A percentile compares a stretch with the other conserved stretches of the same genome.
Evolutionary conservation across 2,113 vertebrate species (phyloP).

Genomic region (Haemorhous mexicanus): DNA sequence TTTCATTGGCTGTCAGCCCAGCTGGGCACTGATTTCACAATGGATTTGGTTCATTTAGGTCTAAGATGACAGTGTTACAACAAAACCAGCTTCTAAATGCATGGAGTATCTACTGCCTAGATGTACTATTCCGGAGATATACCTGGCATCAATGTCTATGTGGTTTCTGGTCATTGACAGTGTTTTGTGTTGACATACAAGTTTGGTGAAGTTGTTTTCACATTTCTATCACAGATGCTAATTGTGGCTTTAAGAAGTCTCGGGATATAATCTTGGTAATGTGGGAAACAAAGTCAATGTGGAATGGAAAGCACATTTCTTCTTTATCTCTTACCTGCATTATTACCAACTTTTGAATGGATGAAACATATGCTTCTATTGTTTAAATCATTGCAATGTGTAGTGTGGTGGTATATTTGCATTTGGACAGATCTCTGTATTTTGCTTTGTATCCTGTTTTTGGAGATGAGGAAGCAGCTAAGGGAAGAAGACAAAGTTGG

Average conservation of each 20-base stretch:
- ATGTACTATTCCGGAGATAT: background rate
- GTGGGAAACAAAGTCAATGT: background rate
- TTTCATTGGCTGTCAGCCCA: background rate
- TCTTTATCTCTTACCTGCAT: background rate
- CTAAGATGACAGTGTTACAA: background rate
- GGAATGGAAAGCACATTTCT: background rate
- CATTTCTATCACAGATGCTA: background rate
- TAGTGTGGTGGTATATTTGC: background rate
- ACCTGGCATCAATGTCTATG: background rate
- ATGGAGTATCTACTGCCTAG: background rate
- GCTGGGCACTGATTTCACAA: background rate
- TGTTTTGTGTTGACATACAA: background rate
- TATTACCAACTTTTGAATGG: background rate
- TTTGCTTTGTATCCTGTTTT: background rate
- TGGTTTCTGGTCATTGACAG: background rate
- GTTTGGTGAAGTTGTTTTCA: background rate
- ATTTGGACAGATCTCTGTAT: background rate
- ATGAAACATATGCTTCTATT: background rate
- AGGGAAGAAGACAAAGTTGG: background rate
- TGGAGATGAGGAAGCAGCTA: background rate
- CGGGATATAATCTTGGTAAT: background rate
- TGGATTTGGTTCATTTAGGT: background rate
- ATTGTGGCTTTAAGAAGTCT: background rate
- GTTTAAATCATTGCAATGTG: background rate
- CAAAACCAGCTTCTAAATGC: background rate